phyloP scores from a whole-genome alignment of 1,140 invertebrate species.

The Drosophila arawakana region DNA sequence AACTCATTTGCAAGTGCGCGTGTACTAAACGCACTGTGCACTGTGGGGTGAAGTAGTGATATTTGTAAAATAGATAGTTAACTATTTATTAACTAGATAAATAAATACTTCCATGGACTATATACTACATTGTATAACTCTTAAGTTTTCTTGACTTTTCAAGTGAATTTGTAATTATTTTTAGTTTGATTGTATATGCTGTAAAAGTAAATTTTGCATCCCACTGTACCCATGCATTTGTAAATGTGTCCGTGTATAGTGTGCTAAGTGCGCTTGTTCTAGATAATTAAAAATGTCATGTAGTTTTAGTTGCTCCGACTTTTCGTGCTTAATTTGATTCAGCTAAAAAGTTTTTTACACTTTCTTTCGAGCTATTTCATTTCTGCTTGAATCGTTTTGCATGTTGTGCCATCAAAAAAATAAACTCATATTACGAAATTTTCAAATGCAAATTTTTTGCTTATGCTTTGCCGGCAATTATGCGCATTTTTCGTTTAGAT shows the following conservation, averaged over 20 bases:
- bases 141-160: too few relatives aligned
- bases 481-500: neutral
- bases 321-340: constrained; percentile 55
- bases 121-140: too few relatives aligned
- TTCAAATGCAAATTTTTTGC: constrained; percentile 15
- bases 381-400: constrained; percentile 4
- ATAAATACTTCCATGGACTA: too few relatives aligned
- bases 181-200: too few relatives aligned
- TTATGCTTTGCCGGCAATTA: constrained; percentile 14
- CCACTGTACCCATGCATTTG: neutral
- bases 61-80: neutral
- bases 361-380: neutral
- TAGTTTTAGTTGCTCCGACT: constrained; percentile 25
- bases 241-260: constrained; percentile 33
- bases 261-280: constrained; percentile 74
- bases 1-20: constrained; percentile 17
- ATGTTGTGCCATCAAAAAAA: neutral
- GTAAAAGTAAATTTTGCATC: neutral
- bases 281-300: constrained; percentile 78
- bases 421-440: neutral
- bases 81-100: too few relatives aligned
- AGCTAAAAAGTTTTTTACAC: constrained; percentile 14
- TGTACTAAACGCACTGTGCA: constrained; percentile 15
- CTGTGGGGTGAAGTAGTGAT: neutral
- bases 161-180: too few relatives aligned